These are phyloP conservation scores for Alloscopus bannaensis DNA, from an alignment of 2,888 invertebrate species.

Conservation along the genomic window DNA sequence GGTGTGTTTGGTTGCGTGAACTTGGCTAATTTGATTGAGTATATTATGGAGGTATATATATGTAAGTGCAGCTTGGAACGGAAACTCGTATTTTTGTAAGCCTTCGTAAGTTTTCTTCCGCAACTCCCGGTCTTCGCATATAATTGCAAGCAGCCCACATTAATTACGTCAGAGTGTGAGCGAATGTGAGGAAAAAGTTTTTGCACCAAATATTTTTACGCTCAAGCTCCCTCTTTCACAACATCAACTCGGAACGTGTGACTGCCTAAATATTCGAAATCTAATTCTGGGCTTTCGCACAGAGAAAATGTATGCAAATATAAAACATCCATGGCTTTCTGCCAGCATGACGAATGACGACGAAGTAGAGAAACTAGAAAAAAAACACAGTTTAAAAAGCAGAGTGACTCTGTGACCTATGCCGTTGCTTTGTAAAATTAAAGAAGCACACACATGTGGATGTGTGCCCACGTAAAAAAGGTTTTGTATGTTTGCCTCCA, in stretches of 20 bases:
- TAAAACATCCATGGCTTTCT: conserved; percentile 44
- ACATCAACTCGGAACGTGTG: background rate
- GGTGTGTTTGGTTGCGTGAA: background rate
- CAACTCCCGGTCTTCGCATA: too few species aligned
- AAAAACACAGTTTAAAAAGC: conserved; percentile 22
- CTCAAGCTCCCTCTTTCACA: background rate
- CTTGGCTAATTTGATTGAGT: too few species aligned
- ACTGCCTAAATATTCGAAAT: background rate
- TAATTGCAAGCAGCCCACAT: conserved; percentile 7
- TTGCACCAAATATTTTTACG: conserved; percentile 13
- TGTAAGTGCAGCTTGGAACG: too few species aligned
- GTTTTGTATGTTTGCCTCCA: too few species aligned
- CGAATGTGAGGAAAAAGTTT: background rate
- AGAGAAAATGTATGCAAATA: conserved; percentile 16
- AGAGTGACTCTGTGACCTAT: conserved; percentile 20
- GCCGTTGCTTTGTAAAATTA: background rate
- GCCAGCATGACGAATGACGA: conserved; percentile 51
- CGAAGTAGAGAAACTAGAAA: too few species aligned
- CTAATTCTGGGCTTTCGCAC: conserved; percentile 32
- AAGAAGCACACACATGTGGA: conserved; percentile 17
- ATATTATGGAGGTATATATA: too few species aligned
- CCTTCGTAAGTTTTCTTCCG: too few species aligned
- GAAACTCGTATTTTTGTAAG: too few species aligned
- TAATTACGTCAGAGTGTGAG: conserved; percentile 15
- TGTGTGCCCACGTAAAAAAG: background rate